Base-by-base conservation (phyloP, 2,888 invertebrate species). In the Melanostoma mellinum region DNA sequence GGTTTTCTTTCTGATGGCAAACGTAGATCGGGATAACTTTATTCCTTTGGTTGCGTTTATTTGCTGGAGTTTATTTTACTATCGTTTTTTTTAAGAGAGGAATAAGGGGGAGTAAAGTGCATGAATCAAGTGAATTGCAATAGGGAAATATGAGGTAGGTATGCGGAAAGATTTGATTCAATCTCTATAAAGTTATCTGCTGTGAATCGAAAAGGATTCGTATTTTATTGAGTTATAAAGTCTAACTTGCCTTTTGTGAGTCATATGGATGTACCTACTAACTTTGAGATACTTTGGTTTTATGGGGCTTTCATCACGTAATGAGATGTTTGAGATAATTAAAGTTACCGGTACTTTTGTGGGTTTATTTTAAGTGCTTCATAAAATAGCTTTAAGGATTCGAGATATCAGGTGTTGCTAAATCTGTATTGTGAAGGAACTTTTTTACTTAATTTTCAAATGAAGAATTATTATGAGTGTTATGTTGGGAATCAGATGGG, bases 241-340 rank as follows among this genome's bases (percentile, higher is more conserved):
- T 20, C 20, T 36, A 10, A 38, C 36, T 38, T 48, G 69, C 20
- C 44, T 58, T 6, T 10, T 46, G 6, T 35, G 20, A 20, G 20
- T 20, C 20, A 20, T 20, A 20, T 20, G 20, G 20, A 20, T 20
- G 20, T 40, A 20, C 20, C 30, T 6, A 52, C 42, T 44, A 20
- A 50, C 40, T 52, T 20, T 5, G 9, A 6, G 33, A 48, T 30
- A 48, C 8, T n/a, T 30, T n/a, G 61, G 44, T 55, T 73, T 77
- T 68, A 82, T 52, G 72, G 36, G 33, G n/a, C 38, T 69, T 67
- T 78, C 78, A 74, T 48, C 65, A 67, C 74, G 63, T 78, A 84
- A 84, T 78, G 78, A 74, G 36, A 63, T 84, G 84, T 74, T 77
- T 65, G 65, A 40, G 65, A 60, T 78, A 84, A 74, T 78, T 84